These are phyloP conservation scores for Pyrocephalus nanus DNA, from an alignment of 2,797 vertebrate species.

Conservation along the genomic window DNA sequence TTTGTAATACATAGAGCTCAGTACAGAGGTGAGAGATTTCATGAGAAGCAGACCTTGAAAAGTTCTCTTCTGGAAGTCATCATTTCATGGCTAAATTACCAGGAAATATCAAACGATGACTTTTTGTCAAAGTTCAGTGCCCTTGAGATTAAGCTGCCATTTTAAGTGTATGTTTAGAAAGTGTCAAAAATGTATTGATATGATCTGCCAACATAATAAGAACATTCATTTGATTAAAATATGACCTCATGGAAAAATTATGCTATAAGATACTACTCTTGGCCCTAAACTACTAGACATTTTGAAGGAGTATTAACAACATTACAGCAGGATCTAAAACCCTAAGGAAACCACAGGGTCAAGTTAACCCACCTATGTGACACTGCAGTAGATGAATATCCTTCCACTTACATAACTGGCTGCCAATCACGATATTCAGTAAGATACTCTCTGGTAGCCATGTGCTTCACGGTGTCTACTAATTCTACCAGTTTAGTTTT, in stretches of 20 bases:
- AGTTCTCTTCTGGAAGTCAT: background rate
- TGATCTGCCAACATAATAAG: background rate
- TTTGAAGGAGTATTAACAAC: background rate
- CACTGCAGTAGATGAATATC: background rate
- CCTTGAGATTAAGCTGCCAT: conserved; percentile 41
- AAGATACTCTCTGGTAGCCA: background rate
- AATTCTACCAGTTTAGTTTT: background rate
- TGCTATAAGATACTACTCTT: background rate
- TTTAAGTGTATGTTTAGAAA: conserved; percentile 47
- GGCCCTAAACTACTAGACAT: background rate
- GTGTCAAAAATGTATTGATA: conserved; percentile 26
- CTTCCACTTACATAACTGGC: background rate
- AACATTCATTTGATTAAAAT: background rate
- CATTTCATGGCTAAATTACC: background rate
- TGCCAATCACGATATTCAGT: background rate
- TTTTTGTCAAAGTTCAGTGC: conserved; percentile 25
- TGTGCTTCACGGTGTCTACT: background rate
- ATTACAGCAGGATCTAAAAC: background rate
- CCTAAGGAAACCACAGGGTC: background rate
- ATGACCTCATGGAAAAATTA: background rate
- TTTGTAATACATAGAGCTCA: background rate
- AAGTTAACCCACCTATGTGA: background rate
- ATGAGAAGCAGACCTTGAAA: background rate
- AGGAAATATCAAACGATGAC: conserved; percentile 29
- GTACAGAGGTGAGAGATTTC: background rate